Conservation (phyloP, 2,888 invertebrate species). For the Ormia ochracea region DNA sequence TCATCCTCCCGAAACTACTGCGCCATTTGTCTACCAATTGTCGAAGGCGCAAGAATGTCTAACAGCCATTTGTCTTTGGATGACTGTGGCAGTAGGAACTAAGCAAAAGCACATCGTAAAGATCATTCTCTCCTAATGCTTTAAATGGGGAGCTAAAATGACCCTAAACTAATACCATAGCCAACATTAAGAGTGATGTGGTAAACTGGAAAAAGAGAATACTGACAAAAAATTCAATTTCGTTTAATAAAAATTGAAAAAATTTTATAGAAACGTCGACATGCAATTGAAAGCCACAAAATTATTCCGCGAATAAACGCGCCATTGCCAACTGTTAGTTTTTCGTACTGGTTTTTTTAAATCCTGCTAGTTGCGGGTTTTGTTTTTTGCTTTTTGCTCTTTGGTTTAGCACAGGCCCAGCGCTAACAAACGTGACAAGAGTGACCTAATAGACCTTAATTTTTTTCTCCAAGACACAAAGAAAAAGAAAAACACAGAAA, state of each 20-base stretch:
- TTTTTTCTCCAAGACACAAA: not conserved
- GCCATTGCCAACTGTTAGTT: conserved; percentile 9
- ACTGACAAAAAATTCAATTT: conserved; percentile 57
- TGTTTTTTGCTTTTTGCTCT: too few species aligned
- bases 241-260: conserved; percentile 30
- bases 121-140: conserved; percentile 37
- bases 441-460: conserved; percentile 60
- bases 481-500: not conserved
- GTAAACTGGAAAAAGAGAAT: conserved; percentile 38
- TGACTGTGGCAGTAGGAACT: conserved; percentile 31
- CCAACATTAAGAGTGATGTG: conserved; percentile 54
- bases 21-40: conserved; percentile 44
- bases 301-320: conserved; percentile 43
- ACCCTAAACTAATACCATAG: conserved; percentile 62
- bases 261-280: conserved; percentile 36
- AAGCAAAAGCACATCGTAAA: conserved; percentile 35
- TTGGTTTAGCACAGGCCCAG: conserved; percentile 3
- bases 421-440: conserved; percentile 58
- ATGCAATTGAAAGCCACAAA: conserved; percentile 55
- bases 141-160: conserved; percentile 62
- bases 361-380: conserved; percentile 22
- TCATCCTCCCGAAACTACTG: conserved; percentile 13
- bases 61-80: conserved; percentile 47
- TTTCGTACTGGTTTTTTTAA: not conserved
- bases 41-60: conserved; percentile 46